Base-by-base conservation (phyloP, 2,113 vertebrate genomes). In the Jacana jacana region DNA sequence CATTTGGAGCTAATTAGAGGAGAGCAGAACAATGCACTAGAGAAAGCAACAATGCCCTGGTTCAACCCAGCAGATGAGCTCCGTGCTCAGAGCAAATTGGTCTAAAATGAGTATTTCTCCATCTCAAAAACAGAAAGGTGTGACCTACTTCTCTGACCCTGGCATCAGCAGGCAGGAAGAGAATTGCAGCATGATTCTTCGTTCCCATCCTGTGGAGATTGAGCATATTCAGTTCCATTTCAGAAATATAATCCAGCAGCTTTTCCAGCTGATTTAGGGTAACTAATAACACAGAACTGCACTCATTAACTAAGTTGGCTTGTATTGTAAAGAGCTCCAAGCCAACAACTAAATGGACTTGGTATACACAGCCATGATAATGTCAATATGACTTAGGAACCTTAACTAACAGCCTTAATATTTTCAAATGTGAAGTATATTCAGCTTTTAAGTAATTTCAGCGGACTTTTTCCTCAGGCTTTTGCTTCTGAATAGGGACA, bases 1-100 rank as follows among this genome's bases (percentile, higher is more conserved):
- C 95, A 96, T 95, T 96, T 96, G 95, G 95, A 97, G 93, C 81
- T 97, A 96, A 97, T 96, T 96, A 96, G 92, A 33, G 35, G 80
- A 95, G 93, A 94, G 64, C 90, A 92, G 95, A 96, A 97, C 96
- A 97, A 96, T 96, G 95, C 96, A 94, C 93, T 84, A 92, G 96
- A 96, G 95, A 97, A 96, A 94, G 93, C 95, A 93, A 96, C 95
- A 94, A 94, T 96, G 93, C 90, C 90, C 92, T 93, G 76, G 86
- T 92, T 97, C 95, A 92, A 95, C 93, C 90, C 92, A 95, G 92
- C 90, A 96, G 95, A 96, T 94, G 93, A 96, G 96, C 92, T 96
- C 92, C 10, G n/a, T 94, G 93, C 88, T 96, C 90, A 95, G 83
- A 97, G 88, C 76, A 96, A 96, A 96, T 96, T 96, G 95, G 83